Evolutionary conservation across 1,140 invertebrate species (phyloP), one percentile per base, ranked within the genome.

Genomic region (Drusus annulatus): DNA sequence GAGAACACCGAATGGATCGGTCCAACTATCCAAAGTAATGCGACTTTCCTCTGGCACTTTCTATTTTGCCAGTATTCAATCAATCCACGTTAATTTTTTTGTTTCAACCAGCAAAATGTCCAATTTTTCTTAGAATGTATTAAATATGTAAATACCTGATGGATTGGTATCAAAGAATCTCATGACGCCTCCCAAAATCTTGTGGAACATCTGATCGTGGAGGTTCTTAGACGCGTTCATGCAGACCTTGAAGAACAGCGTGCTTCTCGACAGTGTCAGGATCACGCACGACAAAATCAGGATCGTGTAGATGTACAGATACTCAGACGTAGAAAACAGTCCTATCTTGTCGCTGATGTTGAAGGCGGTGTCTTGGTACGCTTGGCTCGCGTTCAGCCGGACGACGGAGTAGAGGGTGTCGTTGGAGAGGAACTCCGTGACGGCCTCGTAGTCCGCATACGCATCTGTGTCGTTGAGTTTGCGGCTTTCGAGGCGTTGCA

Each of bases 111-210:
- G 5, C 25, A 5, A 28, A 28, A 2, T 28, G 2, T 28, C 25
- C 2, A 2, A 28, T 2, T 28, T 28, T 28, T 28, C 25, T 28
- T 28, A 28, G 2, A 28, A 28, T 28, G 31, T 36, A 4, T 36
- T 6, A 45, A 45, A 13, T 45, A 1, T 50, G 10, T 13, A 45
- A 45, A 45, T 85, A 84, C 95, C 97, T 79, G 93, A 93, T 5
- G 95, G 94, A 87, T 96, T 98, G 1, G 90, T 91, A 84, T 98
- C 94, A 85, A 97, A 98, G 88, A 98, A 98, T 10, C 91, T 86
- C 94, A 97, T 96, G 0, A 93, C 93, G 0, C 95, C 92, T 82
- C 92, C 90, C 4, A 97, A 84, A 83, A 97, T 90, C 80, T 93
- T 93, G 19, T 89, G 87, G 85, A 98, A 98, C 95, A 98, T 97